Percentiles rank a stretch among this genome's conserved stretches.
Evolutionary conservation across 2,797 vertebrate species (phyloP).

Genomic region (Pterois miles): DNA sequence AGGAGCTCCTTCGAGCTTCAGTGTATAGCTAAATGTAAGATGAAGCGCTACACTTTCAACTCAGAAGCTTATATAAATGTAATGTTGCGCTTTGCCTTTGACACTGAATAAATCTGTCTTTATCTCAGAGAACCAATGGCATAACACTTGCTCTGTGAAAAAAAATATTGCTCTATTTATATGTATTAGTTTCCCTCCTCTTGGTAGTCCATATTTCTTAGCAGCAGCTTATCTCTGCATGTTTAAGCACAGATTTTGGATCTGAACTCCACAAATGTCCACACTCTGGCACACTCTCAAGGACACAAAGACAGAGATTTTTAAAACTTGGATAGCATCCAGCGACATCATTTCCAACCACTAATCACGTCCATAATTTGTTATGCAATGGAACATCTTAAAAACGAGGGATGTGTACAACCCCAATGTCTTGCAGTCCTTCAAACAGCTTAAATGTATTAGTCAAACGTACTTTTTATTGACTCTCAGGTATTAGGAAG

Average conservation of each 20-base stretch:
- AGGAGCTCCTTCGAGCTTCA: conserved; percentile 5
- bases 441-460: conserved; percentile 21
- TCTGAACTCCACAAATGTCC: conserved; percentile 18
- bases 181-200: not conserved
- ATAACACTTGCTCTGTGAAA: not conserved
- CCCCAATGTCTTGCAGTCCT: not conserved
- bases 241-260: not conserved
- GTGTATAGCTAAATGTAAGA: not conserved
- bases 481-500: conserved; percentile 1
- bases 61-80: not conserved
- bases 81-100: not conserved
- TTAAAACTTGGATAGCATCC: conserved; percentile 21
- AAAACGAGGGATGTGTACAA: conserved; percentile 22
- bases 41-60: not conserved
- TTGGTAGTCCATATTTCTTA: not conserved
- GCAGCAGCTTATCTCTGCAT: conserved; percentile 2
- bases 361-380: conserved; percentile 29
- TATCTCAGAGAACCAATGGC: not conserved
- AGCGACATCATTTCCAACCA: conserved; percentile 24
- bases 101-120: not conserved
- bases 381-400: conserved; percentile 12
- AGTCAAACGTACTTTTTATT: conserved; percentile 26
- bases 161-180: not conserved
- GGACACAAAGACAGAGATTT: not conserved
- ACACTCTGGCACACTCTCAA: conserved; percentile 12